These are phyloP conservation scores for Oreochromis spilurus DNA, from an alignment of 2,113 vertebrate genomes.

Conservation along the genomic window DNA sequence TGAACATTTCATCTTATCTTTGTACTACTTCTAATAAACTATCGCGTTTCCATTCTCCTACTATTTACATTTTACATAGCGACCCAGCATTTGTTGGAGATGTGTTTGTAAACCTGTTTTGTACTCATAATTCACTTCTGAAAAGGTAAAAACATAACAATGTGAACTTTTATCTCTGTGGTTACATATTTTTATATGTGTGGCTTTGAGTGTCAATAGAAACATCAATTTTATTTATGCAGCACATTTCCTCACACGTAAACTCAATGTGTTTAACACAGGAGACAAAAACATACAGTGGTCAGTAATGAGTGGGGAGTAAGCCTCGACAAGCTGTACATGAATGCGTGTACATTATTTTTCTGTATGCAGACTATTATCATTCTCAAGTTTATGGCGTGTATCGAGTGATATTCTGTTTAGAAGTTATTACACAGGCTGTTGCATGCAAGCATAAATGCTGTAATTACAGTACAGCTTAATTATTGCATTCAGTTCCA, in stretches of 20 bases:
- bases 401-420: background rate
- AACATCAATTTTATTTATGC: background rate
- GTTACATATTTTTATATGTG: background rate
- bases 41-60: background rate
- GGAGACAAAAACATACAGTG: background rate
- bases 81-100: no score
- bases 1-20: background rate
- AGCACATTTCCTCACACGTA: background rate
- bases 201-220: background rate
- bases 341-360: background rate
- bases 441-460: background rate
- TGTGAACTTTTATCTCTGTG: background rate
- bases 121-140: background rate
- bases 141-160: background rate
- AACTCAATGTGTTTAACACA: background rate
- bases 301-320: background rate
- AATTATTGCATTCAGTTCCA: background rate
- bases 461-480: background rate
- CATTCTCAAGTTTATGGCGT: background rate
- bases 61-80: background rate
- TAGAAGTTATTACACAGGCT: background rate
- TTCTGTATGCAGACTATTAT: fast-evolving
- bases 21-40: background rate
- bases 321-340: background rate
- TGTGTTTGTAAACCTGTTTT: background rate